Conservation (phyloP, 2,888 invertebrate species). For the Acleris emargana region DNA sequence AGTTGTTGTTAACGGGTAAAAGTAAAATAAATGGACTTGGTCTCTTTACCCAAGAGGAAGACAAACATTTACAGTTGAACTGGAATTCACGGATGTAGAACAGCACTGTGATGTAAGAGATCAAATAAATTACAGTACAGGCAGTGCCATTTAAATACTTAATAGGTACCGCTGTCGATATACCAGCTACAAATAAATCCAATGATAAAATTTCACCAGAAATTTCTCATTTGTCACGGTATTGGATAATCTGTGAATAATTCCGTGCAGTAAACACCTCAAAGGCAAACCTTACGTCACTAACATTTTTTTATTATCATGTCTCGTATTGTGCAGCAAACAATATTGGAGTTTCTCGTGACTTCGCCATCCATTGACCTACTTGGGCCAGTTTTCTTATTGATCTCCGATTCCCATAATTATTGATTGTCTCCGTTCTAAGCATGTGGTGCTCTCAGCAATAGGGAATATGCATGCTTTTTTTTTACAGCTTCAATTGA, state of each 20-base stretch:
- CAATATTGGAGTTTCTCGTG: conserved; percentile 25
- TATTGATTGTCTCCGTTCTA: conserved; percentile 1
- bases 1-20: conserved; percentile 18
- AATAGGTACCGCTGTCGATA: conserved; percentile 28
- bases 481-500: too few relatives aligned
- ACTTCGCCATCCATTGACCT: conserved; percentile 10
- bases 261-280: conserved; percentile 46
- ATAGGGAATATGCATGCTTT: too few relatives aligned
- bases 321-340: conserved; percentile 13
- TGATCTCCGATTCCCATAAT: conserved; percentile 3
- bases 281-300: conserved; percentile 25
- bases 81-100: background rate
- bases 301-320: conserved; percentile 13
- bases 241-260: conserved; percentile 64
- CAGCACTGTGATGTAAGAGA: background rate
- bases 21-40: conserved; percentile 18
- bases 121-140: conserved; percentile 3
- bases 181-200: conserved; percentile 54
- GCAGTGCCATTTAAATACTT: conserved; percentile 14
- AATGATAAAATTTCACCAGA: conserved; percentile 52
- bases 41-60: conserved; percentile 7
- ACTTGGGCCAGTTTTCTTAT: background rate
- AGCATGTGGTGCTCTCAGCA: background rate
- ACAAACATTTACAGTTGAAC: background rate
- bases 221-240: conserved; percentile 54